Evolutionary conservation across 2,888 invertebrate species (phyloP).

Genomic region (Ophion obscuratus): DNA sequence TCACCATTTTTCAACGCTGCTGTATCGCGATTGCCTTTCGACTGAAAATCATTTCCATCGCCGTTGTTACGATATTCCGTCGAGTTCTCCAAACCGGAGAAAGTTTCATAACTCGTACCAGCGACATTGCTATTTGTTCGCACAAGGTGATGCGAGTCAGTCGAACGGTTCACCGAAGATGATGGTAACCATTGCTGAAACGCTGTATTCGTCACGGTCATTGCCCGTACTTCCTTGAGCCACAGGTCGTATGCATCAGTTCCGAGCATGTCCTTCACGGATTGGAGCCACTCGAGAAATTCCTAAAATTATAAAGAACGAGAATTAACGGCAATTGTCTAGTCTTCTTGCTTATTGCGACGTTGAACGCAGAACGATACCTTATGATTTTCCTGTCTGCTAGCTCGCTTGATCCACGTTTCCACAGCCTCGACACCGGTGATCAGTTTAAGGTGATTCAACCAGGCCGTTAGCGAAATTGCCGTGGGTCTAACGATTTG

Average conservation of each 20-base stretch:
- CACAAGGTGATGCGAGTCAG: constrained; percentile 39
- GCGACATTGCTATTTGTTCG: neutral
- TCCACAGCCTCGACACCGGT: constrained; percentile 74
- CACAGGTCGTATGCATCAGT: constrained; percentile 70
- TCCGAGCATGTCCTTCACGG: constrained; percentile 71
- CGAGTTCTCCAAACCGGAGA: neutral
- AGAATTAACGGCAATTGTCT: neutral
- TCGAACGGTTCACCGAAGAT: constrained; percentile 36
- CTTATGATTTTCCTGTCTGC: constrained; percentile 59
- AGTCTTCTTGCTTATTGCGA: neutral
- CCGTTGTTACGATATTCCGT: constrained; percentile 17
- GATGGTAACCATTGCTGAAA: constrained; percentile 73
- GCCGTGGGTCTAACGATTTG: constrained; percentile 41
- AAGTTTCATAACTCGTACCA: neutral
- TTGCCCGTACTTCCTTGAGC: constrained; percentile 71
- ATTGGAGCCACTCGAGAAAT: constrained; percentile 75
- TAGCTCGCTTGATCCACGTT: constrained; percentile 72
- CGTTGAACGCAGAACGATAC: constrained; percentile 42
- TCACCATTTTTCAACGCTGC: constrained; percentile 1
- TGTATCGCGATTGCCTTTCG: constrained; percentile 3
- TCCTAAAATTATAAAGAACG: constrained; percentile 62
- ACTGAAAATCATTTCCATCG: constrained; percentile 14
- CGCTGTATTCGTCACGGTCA: constrained; percentile 66
- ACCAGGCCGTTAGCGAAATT: constrained; percentile 69
- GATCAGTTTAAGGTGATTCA: constrained; percentile 72